These are phyloP conservation scores for Cotesia typhae DNA, from an alignment of 1,140 invertebrate species.

Conservation along the genomic window DNA sequence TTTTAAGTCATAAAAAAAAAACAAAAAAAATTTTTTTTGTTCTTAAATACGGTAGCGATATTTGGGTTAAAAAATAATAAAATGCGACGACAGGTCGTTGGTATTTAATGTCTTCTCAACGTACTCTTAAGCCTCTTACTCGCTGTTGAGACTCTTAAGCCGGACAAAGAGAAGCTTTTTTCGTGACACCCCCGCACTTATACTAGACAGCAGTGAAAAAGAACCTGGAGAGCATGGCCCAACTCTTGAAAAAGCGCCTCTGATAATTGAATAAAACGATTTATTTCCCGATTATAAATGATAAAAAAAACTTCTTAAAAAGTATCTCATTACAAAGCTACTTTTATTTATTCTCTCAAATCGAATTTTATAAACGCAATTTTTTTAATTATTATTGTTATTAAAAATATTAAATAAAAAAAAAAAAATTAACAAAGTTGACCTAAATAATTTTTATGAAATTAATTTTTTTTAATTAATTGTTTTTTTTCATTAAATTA, in stretches of 20 bases:
- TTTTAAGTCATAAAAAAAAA: conserved; percentile 14
- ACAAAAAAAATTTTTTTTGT: conserved; percentile 8
- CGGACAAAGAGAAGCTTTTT: conserved; percentile 62
- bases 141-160: conserved; percentile 61
- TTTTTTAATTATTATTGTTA: too few species aligned
- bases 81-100: conserved; percentile 22
- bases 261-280: conserved; percentile 68
- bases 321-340: conserved; percentile 59
- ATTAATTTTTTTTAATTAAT: too few species aligned
- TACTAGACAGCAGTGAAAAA: conserved; percentile 1
- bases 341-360: too few species aligned
- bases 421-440: too few species aligned
- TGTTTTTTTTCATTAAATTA: too few species aligned
- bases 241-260: conserved; percentile 46
- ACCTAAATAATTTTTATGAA: neutral
- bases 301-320: conserved; percentile 49
- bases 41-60: too few species aligned
- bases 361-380: too few species aligned
- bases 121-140: conserved; percentile 64
- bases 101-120: conserved; percentile 37
- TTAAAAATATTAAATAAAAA: too few species aligned
- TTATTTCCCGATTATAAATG: conserved; percentile 67
- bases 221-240: conserved; percentile 3
- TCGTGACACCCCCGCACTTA: conserved; percentile 30
- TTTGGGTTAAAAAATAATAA: neutral